A percentile compares a stretch with the other conserved stretches of the same genome.
phyloP scores from a whole-genome alignment of 2,113 vertebrate genomes.

The Hyperopisus bebe region DNA sequence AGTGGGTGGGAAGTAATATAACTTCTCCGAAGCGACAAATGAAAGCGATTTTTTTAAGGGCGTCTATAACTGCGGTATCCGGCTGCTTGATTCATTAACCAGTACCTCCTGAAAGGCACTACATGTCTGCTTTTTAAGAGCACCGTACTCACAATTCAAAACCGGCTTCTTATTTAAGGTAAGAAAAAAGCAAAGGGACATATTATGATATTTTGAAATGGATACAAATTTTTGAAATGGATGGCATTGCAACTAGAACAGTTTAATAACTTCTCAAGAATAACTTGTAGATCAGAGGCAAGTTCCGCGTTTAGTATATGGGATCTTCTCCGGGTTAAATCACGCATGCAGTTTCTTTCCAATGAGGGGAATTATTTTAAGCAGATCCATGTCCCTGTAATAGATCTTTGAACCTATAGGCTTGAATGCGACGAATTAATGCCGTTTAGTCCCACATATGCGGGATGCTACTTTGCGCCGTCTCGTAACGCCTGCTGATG shows the following conservation, averaged over 20 bases:
- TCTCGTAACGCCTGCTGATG: not conserved
- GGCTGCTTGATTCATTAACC: not conserved
- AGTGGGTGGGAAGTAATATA: not conserved
- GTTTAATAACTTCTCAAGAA: not conserved
- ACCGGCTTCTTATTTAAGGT: not conserved
- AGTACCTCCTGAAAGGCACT: not conserved
- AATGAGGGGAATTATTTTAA: not conserved
- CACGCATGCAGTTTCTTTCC: not conserved
- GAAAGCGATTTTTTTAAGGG: not conserved
- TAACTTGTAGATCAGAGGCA: not conserved
- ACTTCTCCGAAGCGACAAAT: not conserved
- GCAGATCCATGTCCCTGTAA: not conserved
- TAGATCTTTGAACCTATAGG: not conserved
- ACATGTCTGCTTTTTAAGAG: not conserved
- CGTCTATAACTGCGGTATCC: not conserved
- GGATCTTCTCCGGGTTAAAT: not conserved
- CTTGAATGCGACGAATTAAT: not conserved
- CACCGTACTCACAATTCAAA: not conserved
- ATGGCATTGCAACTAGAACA: not conserved
- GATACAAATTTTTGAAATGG: not conserved
- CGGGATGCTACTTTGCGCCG: not conserved
- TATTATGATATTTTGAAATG: not conserved
- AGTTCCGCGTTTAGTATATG: not conserved
- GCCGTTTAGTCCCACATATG: not conserved
- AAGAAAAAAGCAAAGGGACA: not conserved